Base-by-base conservation (phyloP, 1,140 invertebrate species). In the Drosophila pachea region DNA sequence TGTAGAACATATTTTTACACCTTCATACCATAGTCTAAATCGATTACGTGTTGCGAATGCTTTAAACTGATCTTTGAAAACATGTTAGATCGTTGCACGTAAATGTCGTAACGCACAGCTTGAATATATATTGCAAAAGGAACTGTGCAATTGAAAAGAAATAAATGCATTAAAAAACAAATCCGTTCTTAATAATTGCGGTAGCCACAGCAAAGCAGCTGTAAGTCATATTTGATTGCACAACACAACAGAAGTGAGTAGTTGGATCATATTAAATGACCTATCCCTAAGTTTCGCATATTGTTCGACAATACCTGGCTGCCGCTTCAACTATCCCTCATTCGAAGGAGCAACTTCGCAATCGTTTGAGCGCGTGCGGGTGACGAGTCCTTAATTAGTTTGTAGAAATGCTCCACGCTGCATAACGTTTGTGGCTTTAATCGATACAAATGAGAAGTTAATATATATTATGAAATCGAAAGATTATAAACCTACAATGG, bases 1-100 rank as follows among this genome's bases (percentile, higher is more conserved):
- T 78, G 72, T 73, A 83, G 72, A 68, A 50, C 50, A 66, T 83
- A 84, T 83, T 84, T 84, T 83, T 84, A 84, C 75, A 84, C 76
- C 60, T 59, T 49, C 33, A 59, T 71, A 50, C 59, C 50, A 50
- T 58, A 60, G 43, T 36, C 56, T 50, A 32, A 33, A 42, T 50
- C 50, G 31, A 47, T 61, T 65, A 66, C 29, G 48, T 48, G 35
- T 31, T 59, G 38, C 33, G 9, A 43, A 54, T 33, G 43, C 32
- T 7, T 7, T 7, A 43, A 49, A 31, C 33, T 33, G 3, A 14
- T 7, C 31, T 16, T 12, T 22, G 11, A 56, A 32, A n/a, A n/a
- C 35, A 53, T 42, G 11, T 32, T 48, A 49, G 42, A 43, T 4
- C 8, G 36, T 31, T 55, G 56, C 48, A 36, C 53, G 16, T 58